A percentile compares a stretch with the other conserved stretches of the same genome.
phyloP scores from a whole-genome alignment of 2,888 invertebrate genomes.

The Mermis nigrescens region DNA sequence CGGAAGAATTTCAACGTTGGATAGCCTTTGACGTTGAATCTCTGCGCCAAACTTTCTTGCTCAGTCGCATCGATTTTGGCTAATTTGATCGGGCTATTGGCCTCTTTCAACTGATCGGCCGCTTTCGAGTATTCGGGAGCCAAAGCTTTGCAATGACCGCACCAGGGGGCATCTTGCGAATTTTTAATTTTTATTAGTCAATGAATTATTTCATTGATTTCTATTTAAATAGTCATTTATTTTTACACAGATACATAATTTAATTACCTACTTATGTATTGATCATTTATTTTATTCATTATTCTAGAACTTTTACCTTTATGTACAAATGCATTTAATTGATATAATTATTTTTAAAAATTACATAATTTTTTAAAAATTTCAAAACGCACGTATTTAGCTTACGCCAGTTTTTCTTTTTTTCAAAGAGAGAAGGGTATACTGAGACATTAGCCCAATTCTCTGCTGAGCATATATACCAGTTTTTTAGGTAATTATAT shows the following conservation, averaged over 20 bases:
- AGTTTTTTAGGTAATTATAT: too few relatives aligned
- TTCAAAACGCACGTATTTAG: too few relatives aligned
- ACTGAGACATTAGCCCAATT: too few relatives aligned
- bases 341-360: too few relatives aligned
- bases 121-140: slow-evolving; percentile 82
- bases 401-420: too few relatives aligned
- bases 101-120: slow-evolving; percentile 58
- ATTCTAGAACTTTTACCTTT: too few relatives aligned
- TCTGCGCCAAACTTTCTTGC: slow-evolving; percentile 64
- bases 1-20: slow-evolving; percentile 94
- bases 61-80: slow-evolving; percentile 54
- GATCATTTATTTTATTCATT: not conserved
- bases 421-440: too few relatives aligned
- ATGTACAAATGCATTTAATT: too few relatives aligned
- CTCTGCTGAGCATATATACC: too few relatives aligned
- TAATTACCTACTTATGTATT: not conserved
- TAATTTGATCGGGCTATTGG: slow-evolving; percentile 62
- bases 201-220: not conserved
- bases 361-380: too few relatives aligned
- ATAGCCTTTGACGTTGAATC: slow-evolving; percentile 69
- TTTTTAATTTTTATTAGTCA: too few relatives aligned
- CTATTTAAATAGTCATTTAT: not conserved
- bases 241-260: not conserved
- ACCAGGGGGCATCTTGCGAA: slow-evolving; percentile 99
- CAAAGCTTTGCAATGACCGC: slow-evolving; percentile 86